Base-by-base conservation (phyloP, 2,113 vertebrate species). In the Thomomys bottae region DNA sequence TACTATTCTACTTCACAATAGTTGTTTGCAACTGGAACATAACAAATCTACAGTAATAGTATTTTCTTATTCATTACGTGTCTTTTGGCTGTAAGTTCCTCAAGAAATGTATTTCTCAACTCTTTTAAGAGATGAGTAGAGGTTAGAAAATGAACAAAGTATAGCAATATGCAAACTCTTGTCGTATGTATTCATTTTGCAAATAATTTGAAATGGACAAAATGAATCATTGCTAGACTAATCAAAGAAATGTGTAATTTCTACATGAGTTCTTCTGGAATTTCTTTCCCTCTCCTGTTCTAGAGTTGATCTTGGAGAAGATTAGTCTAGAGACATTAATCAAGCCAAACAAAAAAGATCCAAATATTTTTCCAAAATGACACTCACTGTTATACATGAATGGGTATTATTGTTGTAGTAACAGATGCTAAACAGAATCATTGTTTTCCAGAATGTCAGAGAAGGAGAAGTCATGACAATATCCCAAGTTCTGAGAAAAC, bases 11-110 rank as follows among this genome's bases (percentile, higher is more conserved):
- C 20, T 91, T 8, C 38, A 1, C 32, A 57, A 7, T 38, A 89
- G 91, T 95, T 95, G 38, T 89, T 92, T 88, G 71, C 36, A 28
- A 84, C 57, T 86, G 77, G 73, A 49, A 87, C 79, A 92, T 94
- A 70, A 94, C 92, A 94, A 79, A 93, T 94, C 28, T 34, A 70
- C 61, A 92, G 45, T 40, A 94, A 38, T n/a, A 57, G 42, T 45
- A 70, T 38, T 79, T 87, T 93, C 59, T 80, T 24, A 68, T 84
- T 92, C 20, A 64, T 72, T 67, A 28, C 38, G 57, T 90, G 5
- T 21, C 57, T 68, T n/a, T 64, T 95, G 76, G 72, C 68, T 94
- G 84, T n/a, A 81, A 68, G 80, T 8, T 26, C 92, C 42, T 59
- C 70, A 14, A 92, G 17, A 45, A 2, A 80, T 20, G 54, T 2